phyloP scores from a whole-genome alignment of 2,888 invertebrate species.

The Morinoia aosen region DNA sequence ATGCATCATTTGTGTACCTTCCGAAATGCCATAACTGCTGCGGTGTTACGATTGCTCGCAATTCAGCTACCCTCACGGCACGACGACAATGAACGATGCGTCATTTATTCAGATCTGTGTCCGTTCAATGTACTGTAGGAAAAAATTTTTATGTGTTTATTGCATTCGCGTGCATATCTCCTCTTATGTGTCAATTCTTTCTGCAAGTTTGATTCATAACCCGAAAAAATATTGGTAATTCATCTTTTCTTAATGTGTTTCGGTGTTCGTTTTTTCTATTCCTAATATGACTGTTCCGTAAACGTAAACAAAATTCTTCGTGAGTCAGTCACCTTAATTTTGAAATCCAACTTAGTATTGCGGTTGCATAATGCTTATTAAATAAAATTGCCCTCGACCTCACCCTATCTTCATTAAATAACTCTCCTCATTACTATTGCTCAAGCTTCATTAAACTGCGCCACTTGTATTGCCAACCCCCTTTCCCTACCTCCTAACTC shows the following conservation, averaged over 20 bases:
- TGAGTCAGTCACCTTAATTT: neutral
- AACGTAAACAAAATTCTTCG: neutral
- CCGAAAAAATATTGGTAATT: neutral
- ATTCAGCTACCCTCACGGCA: too few species aligned
- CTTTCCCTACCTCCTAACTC: neutral
- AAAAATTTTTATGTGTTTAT: neutral
- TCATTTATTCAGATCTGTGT: too few species aligned
- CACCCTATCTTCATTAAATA: neutral
- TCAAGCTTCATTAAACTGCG: neutral
- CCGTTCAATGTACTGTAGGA: neutral
- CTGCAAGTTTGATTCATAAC: neutral
- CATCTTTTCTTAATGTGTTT: neutral
- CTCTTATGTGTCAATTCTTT: too few species aligned
- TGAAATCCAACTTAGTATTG: neutral
- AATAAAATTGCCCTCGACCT: neutral
- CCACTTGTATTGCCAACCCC: neutral
- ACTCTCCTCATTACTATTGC: neutral
- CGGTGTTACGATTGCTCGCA: too few species aligned
- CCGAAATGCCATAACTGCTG: too few species aligned
- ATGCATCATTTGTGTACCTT: too few species aligned
- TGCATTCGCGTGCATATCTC: neutral
- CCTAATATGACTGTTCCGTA: neutral
- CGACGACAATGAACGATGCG: too few species aligned
- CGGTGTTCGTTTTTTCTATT: neutral
- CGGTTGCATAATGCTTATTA: neutral